These are phyloP conservation scores for Torymus texanus DNA, from an alignment of 2,888 invertebrate genomes.

Conservation along the genomic window DNA sequence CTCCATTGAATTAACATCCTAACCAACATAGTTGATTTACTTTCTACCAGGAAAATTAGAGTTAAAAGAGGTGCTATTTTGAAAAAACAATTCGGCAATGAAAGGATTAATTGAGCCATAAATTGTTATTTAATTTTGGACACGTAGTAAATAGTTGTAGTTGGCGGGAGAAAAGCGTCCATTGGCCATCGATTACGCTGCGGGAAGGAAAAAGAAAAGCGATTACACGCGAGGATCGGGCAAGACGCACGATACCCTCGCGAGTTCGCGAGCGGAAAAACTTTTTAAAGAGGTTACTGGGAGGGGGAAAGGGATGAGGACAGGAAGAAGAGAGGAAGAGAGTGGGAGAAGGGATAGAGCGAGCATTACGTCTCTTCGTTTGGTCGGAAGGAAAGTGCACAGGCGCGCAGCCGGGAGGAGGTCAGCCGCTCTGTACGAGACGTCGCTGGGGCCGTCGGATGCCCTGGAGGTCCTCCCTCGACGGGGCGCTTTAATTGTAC, in stretches of 20 bases:
- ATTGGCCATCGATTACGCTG: not conserved
- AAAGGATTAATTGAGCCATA: too few species aligned
- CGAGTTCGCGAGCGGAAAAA: not conserved
- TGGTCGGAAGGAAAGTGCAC: conserved; percentile 7
- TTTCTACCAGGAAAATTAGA: too few species aligned
- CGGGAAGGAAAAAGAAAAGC: not conserved
- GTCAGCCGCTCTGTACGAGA: conserved; percentile 27
- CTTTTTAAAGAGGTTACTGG: not conserved
- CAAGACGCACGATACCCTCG: too few species aligned
- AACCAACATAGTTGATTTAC: too few species aligned
- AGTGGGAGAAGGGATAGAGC: conserved; percentile 1
- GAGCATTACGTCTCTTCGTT: not conserved
- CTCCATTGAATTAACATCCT: too few species aligned
- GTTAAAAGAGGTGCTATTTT: too few species aligned
- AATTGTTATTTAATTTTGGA: too few species aligned
- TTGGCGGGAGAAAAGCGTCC: too few species aligned
- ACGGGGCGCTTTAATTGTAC: conserved; percentile 55
- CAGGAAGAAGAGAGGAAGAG: not conserved
- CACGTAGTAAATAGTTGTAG: too few species aligned
- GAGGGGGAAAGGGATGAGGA: too few species aligned
- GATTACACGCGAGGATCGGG: not conserved
- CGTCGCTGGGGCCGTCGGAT: conserved; percentile 24
- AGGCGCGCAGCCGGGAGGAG: conserved; percentile 31
- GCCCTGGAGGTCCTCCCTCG: conserved; percentile 55
- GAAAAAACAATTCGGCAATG: too few species aligned